phyloP scores from a whole-genome alignment of 2,113 vertebrate genomes.

The Melozone crissalis region DNA sequence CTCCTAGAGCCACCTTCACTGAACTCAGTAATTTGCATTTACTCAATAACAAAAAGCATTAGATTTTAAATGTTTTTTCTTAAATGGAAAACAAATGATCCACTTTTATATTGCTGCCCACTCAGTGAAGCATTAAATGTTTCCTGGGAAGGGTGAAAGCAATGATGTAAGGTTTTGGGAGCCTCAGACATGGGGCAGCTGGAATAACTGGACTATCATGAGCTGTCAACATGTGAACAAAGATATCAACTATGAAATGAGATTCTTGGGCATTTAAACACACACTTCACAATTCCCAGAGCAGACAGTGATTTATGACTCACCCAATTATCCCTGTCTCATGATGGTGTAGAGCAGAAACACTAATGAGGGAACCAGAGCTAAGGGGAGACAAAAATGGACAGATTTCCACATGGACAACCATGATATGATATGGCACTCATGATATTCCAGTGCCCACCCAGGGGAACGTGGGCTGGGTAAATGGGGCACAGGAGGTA shows the following conservation, averaged over 20 bases:
- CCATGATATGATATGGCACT: not conserved
- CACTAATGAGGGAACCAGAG: not conserved
- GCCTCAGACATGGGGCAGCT: not conserved
- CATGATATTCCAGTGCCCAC: not conserved
- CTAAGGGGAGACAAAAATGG: not conserved
- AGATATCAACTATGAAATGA: not conserved
- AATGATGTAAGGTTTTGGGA: not conserved
- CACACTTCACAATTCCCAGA: not conserved
- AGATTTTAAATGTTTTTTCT: not conserved
- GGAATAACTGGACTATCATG: not conserved
- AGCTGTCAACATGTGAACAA: slow-evolving; percentile 12
- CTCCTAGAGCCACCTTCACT: not conserved
- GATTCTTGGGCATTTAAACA: not conserved
- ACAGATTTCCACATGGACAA: not conserved
- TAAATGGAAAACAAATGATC: not conserved
- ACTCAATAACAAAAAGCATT: not conserved
- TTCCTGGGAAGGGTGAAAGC: not conserved
- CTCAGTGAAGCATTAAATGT: not conserved
- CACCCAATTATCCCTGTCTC: not conserved
- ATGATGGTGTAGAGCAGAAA: not conserved
- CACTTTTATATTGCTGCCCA: not conserved
- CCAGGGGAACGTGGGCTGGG: not conserved
- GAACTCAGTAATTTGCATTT: not conserved
- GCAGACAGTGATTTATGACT: not conserved
- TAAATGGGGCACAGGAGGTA: not conserved